Evolutionary conservation across 2,888 invertebrate genomes (phyloP).

Genomic region (Stegana nigrithorax): DNA sequence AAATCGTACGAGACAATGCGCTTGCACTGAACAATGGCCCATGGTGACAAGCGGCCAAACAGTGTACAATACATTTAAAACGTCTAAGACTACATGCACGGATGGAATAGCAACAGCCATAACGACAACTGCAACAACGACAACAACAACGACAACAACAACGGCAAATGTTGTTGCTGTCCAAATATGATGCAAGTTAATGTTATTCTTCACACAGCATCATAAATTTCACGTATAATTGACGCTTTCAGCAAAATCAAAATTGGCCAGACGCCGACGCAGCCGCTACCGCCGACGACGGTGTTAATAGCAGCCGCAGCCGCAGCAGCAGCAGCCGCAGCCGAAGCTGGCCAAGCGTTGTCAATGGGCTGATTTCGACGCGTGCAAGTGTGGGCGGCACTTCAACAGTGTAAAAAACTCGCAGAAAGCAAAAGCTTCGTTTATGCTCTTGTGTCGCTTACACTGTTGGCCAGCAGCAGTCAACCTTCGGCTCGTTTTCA

Average conservation of each 20-base stretch:
- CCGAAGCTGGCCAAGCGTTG: conserved; percentile 1
- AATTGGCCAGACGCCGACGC: conserved; percentile 50
- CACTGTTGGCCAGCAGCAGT: conserved; percentile 32
- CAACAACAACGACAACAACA: conserved; percentile 7
- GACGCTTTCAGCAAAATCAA: conserved; percentile 65
- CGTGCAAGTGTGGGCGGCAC: neutral
- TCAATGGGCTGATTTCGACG: conserved; percentile 7
- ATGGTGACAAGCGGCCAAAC: neutral
- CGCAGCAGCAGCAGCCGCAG: neutral
- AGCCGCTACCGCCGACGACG: conserved; percentile 26
- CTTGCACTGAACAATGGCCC: neutral
- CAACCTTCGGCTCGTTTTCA: conserved; percentile 35
- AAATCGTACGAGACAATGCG: conserved; percentile 4
- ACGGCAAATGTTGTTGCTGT: conserved; percentile 32
- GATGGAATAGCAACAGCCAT: too few relatives aligned
- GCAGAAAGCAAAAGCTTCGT: conserved; percentile 33
- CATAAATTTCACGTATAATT: conserved; percentile 67
- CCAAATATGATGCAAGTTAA: conserved; percentile 62
- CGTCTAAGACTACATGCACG: too few relatives aligned
- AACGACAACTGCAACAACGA: conserved; percentile 3
- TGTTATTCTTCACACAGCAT: conserved; percentile 66
- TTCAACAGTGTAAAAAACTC: neutral
- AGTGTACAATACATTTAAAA: too few relatives aligned
- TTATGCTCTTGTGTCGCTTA: conserved; percentile 32
- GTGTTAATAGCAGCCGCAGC: conserved; percentile 22